Base-by-base conservation (phyloP, 2,888 invertebrate species). In the Geophilus truncorum region DNA sequence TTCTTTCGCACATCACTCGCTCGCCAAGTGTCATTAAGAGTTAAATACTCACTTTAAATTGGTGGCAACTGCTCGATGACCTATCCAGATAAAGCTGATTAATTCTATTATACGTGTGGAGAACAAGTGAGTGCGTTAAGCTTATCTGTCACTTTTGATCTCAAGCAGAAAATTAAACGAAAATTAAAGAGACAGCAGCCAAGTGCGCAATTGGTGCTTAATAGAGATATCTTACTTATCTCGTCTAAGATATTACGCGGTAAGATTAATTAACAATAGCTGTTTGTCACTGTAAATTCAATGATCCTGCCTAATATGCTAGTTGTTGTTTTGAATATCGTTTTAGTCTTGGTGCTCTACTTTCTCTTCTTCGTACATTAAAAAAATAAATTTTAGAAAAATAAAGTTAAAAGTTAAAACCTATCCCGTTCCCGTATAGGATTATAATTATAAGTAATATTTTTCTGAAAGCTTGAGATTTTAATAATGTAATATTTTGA, bases 11-110 rank as follows among this genome's bases (percentile, higher is more conserved):
- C 25, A 7, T 25, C 70, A 25, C 70, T 28, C 15, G 28, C 70
- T 70, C 70, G 10, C 51, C 70, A 70, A 70, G 28, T 70, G 28
- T 70, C 70, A 70, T 70, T 70, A 70, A 70, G 70, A 70, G 70
- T 70, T 70, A 70, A 70, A 70, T 70, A 70, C 70, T 15, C 70
- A 70, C 70, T 70, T 70, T 70, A 70, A 70, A 70, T 70, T 70
- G 70, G 70, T 70, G 70, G 70, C 70, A 70, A 70, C 70, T 70
- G 70, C 70, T 70, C 70, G 70, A 70, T 70, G 70, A 70, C 70
- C 70, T 70, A 70, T 70, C 70, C 70, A 70, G 70, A 70, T 70
- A 70, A 70, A 70, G 70, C 70, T 70, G 70, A 70, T 70, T 70
- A 70, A 70, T 70, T 70, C 70, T 70, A 70, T 70, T 70, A 70